Evolutionary conservation across 1,140 invertebrate species (phyloP).

Genomic region (Conus betulinus): DNA sequence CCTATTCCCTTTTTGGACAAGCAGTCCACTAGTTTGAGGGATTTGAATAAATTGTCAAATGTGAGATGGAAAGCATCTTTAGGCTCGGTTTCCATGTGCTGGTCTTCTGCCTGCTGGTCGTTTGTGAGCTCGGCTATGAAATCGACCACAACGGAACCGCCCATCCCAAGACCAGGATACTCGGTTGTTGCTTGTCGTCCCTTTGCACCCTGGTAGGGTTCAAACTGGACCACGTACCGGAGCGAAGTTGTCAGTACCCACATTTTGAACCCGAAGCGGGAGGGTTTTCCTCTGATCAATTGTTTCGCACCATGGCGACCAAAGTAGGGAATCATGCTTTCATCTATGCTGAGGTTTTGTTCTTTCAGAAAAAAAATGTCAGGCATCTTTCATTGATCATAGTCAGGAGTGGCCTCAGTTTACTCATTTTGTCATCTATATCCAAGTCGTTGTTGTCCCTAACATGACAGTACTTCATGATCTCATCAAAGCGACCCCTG

Average conservation of each 20-base stretch:
- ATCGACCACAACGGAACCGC: constrained; percentile 40
- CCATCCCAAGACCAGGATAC: constrained; percentile 35
- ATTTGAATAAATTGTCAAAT: constrained; percentile 22
- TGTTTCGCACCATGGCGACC: constrained; percentile 19
- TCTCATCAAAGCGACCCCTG: constrained; percentile 33
- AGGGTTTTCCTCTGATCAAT: constrained; percentile 14
- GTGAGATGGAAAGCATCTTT: constrained; percentile 32
- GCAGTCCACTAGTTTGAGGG: constrained; percentile 19
- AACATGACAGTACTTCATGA: constrained; percentile 27
- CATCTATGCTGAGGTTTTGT: constrained; percentile 28
- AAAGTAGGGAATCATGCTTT: constrained; percentile 31
- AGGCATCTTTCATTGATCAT: constrained; percentile 38
- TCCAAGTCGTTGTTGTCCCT: constrained; percentile 37
- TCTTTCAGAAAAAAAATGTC: not conserved
- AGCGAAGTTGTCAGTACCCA: constrained; percentile 40
- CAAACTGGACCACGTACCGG: constrained; percentile 43
- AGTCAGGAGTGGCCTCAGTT: constrained; percentile 30
- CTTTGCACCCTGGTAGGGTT: constrained; percentile 42
- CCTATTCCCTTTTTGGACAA: constrained; percentile 12
- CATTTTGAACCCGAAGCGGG: constrained; percentile 36
- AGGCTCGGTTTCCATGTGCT: no score
- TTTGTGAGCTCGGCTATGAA: constrained; percentile 10
- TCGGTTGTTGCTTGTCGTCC: constrained; percentile 22
- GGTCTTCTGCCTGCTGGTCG: constrained; percentile 29
- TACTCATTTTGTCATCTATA: constrained; percentile 35